These are phyloP conservation scores for Callopanchax toddi DNA, from an alignment of 2,113 vertebrate genomes.

Conservation along the genomic window DNA sequence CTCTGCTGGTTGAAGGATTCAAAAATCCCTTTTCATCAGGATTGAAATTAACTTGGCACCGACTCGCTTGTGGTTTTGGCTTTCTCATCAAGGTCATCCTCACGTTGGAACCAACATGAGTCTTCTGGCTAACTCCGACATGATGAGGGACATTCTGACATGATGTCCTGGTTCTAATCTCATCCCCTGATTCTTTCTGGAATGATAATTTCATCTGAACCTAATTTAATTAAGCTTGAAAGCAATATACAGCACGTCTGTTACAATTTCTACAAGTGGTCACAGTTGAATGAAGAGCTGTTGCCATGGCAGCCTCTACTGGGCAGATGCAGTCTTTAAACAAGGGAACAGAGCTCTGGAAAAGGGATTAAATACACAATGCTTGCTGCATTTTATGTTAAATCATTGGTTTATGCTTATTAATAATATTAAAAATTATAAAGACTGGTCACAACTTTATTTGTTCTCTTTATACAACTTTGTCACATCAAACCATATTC, in stretches of 20 bases:
- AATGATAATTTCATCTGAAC: slow-evolving; percentile 2
- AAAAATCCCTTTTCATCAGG: slow-evolving; percentile 58
- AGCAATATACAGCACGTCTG: slow-evolving; percentile 19
- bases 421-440: no score
- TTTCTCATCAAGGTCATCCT: slow-evolving; percentile 62
- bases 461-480: no score
- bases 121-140: no score
- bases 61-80: slow-evolving; percentile 24
- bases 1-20: slow-evolving; percentile 52
- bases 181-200: not conserved
- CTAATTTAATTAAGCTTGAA: slow-evolving; percentile 16
- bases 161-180: slow-evolving; percentile 2
- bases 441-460: no score
- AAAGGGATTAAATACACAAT: not conserved
- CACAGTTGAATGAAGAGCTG: slow-evolving; percentile 25
- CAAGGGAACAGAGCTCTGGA: no score
- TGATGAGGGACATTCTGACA: not conserved
- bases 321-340: slow-evolving; percentile 25
- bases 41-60: slow-evolving; percentile 63
- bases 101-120: not conserved
- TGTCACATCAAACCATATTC: no score
- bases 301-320: slow-evolving; percentile 51
- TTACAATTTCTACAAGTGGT: slow-evolving; percentile 21
- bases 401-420: no score
- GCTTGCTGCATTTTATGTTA: no score